These are phyloP conservation scores for Drosophila sucinea DNA, from an alignment of 1,140 invertebrate species.

Conservation along the genomic window DNA sequence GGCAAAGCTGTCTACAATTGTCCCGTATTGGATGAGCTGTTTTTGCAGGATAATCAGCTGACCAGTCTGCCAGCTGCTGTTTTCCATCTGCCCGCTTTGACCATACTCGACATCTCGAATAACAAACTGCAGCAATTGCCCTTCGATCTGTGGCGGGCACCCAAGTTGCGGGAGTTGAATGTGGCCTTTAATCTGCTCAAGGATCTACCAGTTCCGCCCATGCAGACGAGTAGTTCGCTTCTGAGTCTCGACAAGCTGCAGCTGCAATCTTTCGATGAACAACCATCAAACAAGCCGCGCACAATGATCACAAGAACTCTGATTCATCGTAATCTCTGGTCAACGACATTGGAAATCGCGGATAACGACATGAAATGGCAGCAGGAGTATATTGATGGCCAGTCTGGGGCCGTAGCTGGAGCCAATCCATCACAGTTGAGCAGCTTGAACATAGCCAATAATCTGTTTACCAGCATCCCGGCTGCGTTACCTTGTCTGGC, in stretches of 20 bases:
- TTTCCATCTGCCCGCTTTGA: conserved; percentile 91
- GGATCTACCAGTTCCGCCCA: conserved; percentile 88
- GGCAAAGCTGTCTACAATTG: conserved; percentile 84
- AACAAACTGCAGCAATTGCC: conserved; percentile 96
- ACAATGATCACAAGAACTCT: conserved; percentile 83
- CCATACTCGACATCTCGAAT: conserved; percentile 94
- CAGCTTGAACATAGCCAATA: conserved; percentile 94
- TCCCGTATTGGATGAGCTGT: conserved; percentile 94
- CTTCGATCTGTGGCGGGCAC: conserved; percentile 94
- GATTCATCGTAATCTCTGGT: conserved; percentile 90
- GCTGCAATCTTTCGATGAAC: conserved; percentile 65
- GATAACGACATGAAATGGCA: conserved; percentile 86
- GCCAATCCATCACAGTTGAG: conserved; percentile 85
- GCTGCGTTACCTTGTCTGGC: conserved; percentile 94
- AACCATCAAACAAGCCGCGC: conserved; percentile 52
- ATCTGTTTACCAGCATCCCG: conserved; percentile 94
- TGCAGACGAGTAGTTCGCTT: conserved; percentile 75
- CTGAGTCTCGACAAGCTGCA: conserved; percentile 75
- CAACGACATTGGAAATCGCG: conserved; percentile 87
- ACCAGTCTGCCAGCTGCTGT: conserved; percentile 91
- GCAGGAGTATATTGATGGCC: conserved; percentile 51
- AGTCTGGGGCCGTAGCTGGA: conserved; percentile 63
- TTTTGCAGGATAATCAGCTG: conserved; percentile 94
- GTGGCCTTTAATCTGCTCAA: conserved; percentile 94
- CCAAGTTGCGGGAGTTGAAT: conserved; percentile 95